phyloP scores from a whole-genome alignment of 1,140 invertebrate species.

The Cydia pomonella region DNA sequence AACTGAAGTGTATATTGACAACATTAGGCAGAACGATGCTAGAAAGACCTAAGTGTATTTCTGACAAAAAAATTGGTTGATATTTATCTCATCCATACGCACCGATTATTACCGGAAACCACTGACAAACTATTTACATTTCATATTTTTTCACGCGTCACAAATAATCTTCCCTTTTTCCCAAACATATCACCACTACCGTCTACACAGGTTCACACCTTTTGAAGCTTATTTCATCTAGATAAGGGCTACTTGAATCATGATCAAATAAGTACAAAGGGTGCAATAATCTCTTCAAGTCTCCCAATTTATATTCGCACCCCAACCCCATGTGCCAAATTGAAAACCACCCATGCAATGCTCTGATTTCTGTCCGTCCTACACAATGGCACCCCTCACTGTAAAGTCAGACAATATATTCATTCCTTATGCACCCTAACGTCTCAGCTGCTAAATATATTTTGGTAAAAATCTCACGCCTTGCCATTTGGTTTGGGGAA shows the following conservation, averaged over 20 bases:
- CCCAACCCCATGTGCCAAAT: background rate
- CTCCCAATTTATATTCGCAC: conserved; percentile 10
- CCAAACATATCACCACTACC: background rate
- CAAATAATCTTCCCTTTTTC: background rate
- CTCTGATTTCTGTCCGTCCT: conserved; percentile 1
- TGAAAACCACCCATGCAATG: conserved; percentile 25
- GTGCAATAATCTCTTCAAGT: background rate
- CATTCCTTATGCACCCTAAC: conserved; percentile 16
- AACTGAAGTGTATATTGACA: too few species aligned
- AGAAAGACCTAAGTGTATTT: too few species aligned
- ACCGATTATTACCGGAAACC: background rate
- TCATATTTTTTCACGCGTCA: background rate
- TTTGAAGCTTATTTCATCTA: too few species aligned
- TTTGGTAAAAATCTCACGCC: conserved; percentile 19
- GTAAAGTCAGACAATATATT: conserved; percentile 18
- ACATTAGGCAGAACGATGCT: too few species aligned
- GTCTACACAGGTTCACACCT: too few species aligned
- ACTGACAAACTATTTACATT: background rate
- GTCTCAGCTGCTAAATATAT: background rate
- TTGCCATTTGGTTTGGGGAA: background rate
- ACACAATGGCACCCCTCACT: conserved; percentile 22
- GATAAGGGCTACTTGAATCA: too few species aligned
- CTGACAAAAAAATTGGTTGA: too few species aligned
- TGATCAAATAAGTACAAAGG: background rate
- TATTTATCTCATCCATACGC: background rate